These are phyloP conservation scores for Hofmannophila pseudospretella DNA, from an alignment of 2,888 invertebrate species.

Conservation along the genomic window DNA sequence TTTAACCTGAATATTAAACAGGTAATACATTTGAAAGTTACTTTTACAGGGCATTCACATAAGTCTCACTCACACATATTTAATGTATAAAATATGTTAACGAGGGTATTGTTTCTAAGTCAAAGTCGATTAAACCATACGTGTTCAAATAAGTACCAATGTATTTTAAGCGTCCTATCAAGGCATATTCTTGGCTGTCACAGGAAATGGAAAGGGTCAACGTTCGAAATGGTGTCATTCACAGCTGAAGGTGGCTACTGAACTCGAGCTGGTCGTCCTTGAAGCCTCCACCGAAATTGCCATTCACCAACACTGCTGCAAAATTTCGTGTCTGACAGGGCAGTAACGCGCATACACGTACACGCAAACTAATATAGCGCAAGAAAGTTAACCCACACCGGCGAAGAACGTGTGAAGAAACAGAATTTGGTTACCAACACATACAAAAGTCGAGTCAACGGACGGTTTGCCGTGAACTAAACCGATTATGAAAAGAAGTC, in stretches of 20 bases:
- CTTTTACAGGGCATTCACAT: too few species aligned
- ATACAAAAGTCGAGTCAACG: constrained; percentile 39
- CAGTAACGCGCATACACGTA: constrained; percentile 36
- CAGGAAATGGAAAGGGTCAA: constrained; percentile 70
- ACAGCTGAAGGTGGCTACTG: constrained; percentile 68
- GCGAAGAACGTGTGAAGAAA: constrained; percentile 12
- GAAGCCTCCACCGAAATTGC: constrained; percentile 59
- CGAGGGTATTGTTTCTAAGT: constrained; percentile 57
- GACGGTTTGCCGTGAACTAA: constrained; percentile 34
- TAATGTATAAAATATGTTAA: too few species aligned
- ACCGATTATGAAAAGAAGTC: constrained; percentile 23
- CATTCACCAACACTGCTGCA: constrained; percentile 46
- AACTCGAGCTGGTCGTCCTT: constrained; percentile 72
- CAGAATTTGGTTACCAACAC: constrained; percentile 30
- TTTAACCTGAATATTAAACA: not conserved
- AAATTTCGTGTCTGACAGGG: constrained; percentile 21
- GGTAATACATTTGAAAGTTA: too few species aligned
- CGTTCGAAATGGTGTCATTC: constrained; percentile 70
- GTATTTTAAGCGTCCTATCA: constrained; percentile 45
- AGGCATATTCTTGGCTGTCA: constrained; percentile 43
- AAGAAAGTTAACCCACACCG: constrained; percentile 43
- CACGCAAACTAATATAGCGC: constrained; percentile 26
- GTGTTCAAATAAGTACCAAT: constrained; percentile 26
- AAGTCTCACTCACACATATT: too few species aligned
- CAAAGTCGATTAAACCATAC: constrained; percentile 51